A percentile compares a stretch with the other conserved stretches of the same genome.
Conservation (phyloP, 2,113 vertebrate species). For the Excalfactoria chinensis region DNA sequence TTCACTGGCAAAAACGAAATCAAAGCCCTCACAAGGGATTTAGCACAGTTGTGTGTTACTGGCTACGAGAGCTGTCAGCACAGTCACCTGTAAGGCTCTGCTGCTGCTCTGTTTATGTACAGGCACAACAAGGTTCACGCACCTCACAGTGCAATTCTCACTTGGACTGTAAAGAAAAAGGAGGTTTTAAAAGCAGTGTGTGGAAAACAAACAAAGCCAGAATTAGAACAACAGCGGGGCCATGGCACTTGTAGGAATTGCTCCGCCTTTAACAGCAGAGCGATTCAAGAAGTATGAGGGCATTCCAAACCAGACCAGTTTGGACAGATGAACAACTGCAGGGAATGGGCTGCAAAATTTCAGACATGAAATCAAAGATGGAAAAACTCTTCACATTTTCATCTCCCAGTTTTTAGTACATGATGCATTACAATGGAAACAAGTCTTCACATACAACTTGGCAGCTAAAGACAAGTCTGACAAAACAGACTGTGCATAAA, state of each 20-base stretch:
- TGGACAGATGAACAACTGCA: background rate
- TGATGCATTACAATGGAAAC: fast-evolving
- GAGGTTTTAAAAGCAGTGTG: background rate
- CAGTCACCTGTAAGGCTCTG: background rate
- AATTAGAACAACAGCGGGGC: background rate
- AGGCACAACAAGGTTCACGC: fast-evolving
- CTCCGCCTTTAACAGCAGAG: background rate
- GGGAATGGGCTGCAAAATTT: fast-evolving
- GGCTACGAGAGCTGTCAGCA: background rate
- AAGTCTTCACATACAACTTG: background rate
- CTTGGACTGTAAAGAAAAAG: background rate
- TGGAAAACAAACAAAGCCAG: background rate
- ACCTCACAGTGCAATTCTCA: background rate
- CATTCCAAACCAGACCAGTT: background rate
- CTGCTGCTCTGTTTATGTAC: background rate
- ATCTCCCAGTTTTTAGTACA: background rate
- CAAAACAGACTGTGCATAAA: background rate
- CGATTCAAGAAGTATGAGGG: background rate
- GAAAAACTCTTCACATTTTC: background rate
- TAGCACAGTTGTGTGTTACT: fast-evolving
- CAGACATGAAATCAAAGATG: background rate
- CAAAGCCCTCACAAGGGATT: background rate
- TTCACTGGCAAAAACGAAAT: background rate
- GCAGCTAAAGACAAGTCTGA: background rate
- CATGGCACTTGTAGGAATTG: background rate